Base-by-base conservation (phyloP, 2,888 invertebrate genomes). In the Protonemura montana region DNA sequence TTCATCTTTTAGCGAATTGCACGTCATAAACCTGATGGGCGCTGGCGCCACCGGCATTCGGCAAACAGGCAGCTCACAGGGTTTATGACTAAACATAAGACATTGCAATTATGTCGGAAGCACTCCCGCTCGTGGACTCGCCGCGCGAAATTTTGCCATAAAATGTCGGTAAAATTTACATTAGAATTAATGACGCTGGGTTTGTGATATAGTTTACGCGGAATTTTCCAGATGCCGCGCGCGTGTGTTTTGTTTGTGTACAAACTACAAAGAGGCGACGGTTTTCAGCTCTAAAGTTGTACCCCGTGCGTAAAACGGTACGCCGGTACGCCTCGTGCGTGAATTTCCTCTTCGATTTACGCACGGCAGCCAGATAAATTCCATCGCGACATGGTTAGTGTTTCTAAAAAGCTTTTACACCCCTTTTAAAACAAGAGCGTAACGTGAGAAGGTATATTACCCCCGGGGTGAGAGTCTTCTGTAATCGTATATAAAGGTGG, bases 371-470 rank as follows among this genome's bases (percentile, higher is more conserved):
- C 7, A 16, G 21, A 59, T 59, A 59, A 59, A 59, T 59, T 59
- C 59, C 59, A 21, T 35, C 59, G 21, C 59, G 59, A 21, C 59
- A 59, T 3, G 21, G 35, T 10, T 59, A 59, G 59, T 59, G 59
- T 59, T 59, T 13, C 59, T 59, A 59, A 59, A 59, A 59, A 59
- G 59, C 59, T 59, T 59, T 59, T 59, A 59, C 59, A 59, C 59
- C 59, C 59, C 59, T 59, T 59, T 21, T 59, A 59, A 59, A 59
- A 59, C 59, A 59, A 59, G 59, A 59, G 59, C 13, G 59, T 59
- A 59, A 59, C 59, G 59, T 59, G 59, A 59, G 59, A 59, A 59
- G 59, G 59, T 59, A 59, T 59, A 59, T 59, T 59, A 59, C 59
- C 35, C 13, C 59, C 59, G 59, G 59, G 59, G 59, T 59, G 59